A percentile compares a stretch with the other conserved stretches of the same genome.
Conservation (phyloP, 92 coral and sea anemone species). For the Actinernus sp. region DNA sequence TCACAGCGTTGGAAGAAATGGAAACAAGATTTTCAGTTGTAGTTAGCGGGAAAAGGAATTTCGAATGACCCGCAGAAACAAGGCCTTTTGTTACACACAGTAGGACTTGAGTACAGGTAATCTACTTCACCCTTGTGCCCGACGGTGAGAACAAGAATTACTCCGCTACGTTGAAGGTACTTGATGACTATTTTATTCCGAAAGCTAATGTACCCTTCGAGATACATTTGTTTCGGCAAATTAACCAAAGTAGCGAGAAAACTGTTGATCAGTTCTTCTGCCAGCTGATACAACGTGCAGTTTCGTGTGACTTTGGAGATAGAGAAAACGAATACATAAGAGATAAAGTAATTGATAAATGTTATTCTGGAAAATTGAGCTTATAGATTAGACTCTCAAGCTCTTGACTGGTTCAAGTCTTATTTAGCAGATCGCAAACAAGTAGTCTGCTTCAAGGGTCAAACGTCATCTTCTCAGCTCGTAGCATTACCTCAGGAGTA, state of each 20-base stretch:
- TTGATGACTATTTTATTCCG: conserved; percentile 59
- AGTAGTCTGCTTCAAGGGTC: too few relatives aligned
- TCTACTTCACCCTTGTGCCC: conserved; percentile 40
- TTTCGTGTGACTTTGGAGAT: conserved; percentile 27
- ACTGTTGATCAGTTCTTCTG: conserved; percentile 41
- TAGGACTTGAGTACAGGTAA: conserved; percentile 27
- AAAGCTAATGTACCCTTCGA: conserved; percentile 53
- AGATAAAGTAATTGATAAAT: conserved; percentile 43
- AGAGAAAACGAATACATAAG: conserved; percentile 26
- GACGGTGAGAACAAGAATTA: conserved; percentile 27
- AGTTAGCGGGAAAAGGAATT: too few relatives aligned
- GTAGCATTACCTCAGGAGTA: too few relatives aligned
- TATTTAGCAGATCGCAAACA: too few relatives aligned
- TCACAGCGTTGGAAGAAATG: too few relatives aligned
- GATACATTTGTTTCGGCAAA: conserved; percentile 51
- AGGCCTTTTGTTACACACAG: too few relatives aligned
- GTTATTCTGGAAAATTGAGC: too few relatives aligned
- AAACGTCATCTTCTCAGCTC: too few relatives aligned
- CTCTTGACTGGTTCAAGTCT: too few relatives aligned
- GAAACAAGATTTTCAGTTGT: too few relatives aligned
- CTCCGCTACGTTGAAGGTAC: conserved; percentile 21
- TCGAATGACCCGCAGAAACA: too few relatives aligned
- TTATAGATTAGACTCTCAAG: too few relatives aligned
- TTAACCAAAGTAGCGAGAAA: conserved; percentile 14
- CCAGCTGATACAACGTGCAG: conserved; percentile 23